Conservation (phyloP, 2,797 vertebrate species). For the Lepilemur septentrionalis region DNA sequence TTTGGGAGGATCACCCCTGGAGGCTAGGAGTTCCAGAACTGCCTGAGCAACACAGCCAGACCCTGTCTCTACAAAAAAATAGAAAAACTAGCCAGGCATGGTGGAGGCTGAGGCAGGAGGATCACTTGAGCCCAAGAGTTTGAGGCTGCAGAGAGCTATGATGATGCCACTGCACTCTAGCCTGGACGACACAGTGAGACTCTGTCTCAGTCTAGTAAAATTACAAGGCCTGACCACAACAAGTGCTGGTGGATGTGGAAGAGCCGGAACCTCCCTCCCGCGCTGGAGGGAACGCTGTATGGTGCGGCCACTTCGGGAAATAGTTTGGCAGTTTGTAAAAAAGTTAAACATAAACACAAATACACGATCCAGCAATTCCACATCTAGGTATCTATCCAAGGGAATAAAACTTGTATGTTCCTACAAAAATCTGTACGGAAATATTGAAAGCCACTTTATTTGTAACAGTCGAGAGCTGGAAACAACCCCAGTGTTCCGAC, state of each 20-base stretch:
- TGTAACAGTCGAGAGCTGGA: neutral
- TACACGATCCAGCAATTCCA: neutral
- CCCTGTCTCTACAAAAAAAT: neutral
- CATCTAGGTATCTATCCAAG: rapidly evolving
- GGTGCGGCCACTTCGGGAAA: rapidly evolving
- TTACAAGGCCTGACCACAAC: neutral
- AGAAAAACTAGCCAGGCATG: neutral
- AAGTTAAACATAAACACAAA: neutral
- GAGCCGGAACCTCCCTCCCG: neutral
- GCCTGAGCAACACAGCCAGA: neutral
- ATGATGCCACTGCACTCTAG: no score
- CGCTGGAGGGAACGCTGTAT: rapidly evolving
- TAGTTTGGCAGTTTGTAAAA: neutral
- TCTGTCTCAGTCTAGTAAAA: neutral
- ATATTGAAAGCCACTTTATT: neutral
- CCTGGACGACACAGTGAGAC: neutral
- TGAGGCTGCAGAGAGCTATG: neutral
- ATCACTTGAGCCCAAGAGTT: neutral
- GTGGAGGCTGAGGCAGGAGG: neutral
- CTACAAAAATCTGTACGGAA: rapidly evolving
- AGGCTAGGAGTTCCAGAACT: neutral
- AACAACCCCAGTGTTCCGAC: neutral
- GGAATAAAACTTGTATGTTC: neutral
- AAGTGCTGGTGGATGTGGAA: no score
- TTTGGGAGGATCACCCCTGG: neutral